Conservation (phyloP, 1,140 invertebrate species). For the Trichogramma pretiosum region DNA sequence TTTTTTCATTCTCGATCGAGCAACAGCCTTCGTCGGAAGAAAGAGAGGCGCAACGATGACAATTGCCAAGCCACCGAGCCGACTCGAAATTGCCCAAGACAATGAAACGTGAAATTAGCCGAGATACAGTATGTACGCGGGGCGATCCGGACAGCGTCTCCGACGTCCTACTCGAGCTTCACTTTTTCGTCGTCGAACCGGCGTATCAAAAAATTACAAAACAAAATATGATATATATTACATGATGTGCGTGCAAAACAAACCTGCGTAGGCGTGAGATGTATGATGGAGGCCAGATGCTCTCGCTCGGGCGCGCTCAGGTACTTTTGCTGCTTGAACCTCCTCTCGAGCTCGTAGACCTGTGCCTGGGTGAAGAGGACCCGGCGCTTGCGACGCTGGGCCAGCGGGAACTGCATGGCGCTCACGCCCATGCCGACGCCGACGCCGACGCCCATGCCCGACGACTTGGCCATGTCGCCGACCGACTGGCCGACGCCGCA, state of each 20-base stretch:
- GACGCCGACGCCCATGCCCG: conserved; percentile 54
- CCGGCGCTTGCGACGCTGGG: conserved; percentile 84
- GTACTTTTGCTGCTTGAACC: conserved; percentile 94
- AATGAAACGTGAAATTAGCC: too few relatives aligned
- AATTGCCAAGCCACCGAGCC: too few relatives aligned
- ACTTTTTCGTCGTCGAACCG: too few relatives aligned
- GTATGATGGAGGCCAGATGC: conserved; percentile 87
- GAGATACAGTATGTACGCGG: too few relatives aligned
- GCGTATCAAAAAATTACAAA: too few relatives aligned
- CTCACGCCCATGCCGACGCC: conserved; percentile 72
- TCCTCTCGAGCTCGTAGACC: conserved; percentile 93
- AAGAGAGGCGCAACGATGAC: too few relatives aligned
- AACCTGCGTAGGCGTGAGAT: conserved; percentile 91
- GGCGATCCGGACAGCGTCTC: too few relatives aligned
- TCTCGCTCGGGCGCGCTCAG: conserved; percentile 93
- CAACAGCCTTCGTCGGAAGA: too few relatives aligned
- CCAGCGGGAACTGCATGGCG: conserved; percentile 84
- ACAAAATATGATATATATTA: too few relatives aligned
- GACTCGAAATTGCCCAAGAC: too few relatives aligned
- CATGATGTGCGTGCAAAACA: conserved; percentile 33
- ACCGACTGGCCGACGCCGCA: conserved; percentile 65
- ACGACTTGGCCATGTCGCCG: conserved; percentile 66
- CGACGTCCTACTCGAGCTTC: too few relatives aligned
- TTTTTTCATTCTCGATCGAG: too few relatives aligned
- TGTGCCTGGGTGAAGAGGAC: conserved; percentile 98